Conservation (phyloP, 1,140 invertebrate species). For the Stenopsyche tienmushanensis region DNA sequence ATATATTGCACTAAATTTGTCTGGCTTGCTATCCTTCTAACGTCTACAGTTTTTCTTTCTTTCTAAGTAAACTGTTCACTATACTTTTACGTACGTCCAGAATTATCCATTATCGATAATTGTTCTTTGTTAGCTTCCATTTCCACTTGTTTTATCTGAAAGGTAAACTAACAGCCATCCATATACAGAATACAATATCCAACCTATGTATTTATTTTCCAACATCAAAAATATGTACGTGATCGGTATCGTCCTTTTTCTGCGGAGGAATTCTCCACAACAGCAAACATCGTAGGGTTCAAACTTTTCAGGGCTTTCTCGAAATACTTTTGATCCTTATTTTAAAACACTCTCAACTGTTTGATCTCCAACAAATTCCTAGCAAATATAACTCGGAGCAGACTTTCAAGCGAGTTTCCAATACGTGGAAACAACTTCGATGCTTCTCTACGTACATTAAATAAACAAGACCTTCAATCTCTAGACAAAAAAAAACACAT, state of each 20-base stretch:
- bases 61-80: conserved; percentile 25
- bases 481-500: background rate
- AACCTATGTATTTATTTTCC: background rate
- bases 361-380: no score
- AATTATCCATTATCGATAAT: conserved; percentile 18
- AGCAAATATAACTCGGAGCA: no score
- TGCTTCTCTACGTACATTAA: background rate
- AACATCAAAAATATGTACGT: background rate
- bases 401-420: no score
- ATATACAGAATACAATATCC: background rate
- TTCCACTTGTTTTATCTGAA: no score
- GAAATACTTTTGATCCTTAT: conserved; percentile 9
- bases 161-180: no score
- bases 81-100: conserved; percentile 11
- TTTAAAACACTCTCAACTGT: no score
- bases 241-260: background rate
- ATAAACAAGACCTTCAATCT: no score
- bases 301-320: background rate
- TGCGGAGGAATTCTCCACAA: background rate
- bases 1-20: conserved; percentile 31
- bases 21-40: conserved; percentile 22
- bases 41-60: conserved; percentile 20
- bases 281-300: background rate
- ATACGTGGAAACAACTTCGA: background rate
- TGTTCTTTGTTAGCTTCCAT: background rate